Base-by-base conservation (phyloP, 1,140 invertebrate species). In the Rhagoletis zephyria region DNA sequence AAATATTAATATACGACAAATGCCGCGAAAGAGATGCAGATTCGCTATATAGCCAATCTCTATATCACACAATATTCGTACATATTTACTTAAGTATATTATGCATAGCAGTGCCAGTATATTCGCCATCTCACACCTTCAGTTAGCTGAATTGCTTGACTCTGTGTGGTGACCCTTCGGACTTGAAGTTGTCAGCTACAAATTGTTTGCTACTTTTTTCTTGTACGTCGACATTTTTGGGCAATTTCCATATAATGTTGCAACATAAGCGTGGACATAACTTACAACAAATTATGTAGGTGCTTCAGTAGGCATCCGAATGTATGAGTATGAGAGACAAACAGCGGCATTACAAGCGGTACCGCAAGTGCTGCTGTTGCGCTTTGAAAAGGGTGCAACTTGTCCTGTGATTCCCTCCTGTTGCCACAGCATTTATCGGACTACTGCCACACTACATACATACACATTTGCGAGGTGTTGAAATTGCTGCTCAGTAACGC, bases 261-360 rank as follows among this genome's bases (percentile, higher is more conserved):
- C 74, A 81, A 81, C 74, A 81, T 81, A 59, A 81, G n/a, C 12
- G 10, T 19, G 48, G 45, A 42, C 74, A 81, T 81, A 81, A 81
- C 74, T 81, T 81, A 81, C 74, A 19, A 51, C 74, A 56, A 81
- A 81, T 81, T 81, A 81, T 81, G 74, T 81, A 30, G 16, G 48
- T 42, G 12, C n/a, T 51, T 81, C 48, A 12, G 9, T 10, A 56
- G 2, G 30, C 4, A 77, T n/a, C 14, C 4, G 56, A 14, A 40
- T 30, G 30, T 4, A 30, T 0, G 40, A 67, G 51, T 30, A 30
- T 30, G 30, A 30, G 4, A 16, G 48, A 16, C 48, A 56, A 56
- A 48, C 42, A 16, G 40, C 40, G 12, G 67, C 45, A 42, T 45
- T 45, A 74, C 67, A 81, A 81, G 74, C 12, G n/a, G 70, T 42